Base-by-base conservation (phyloP, 37 sponge, comb jelly and placozoan species). In the Halichondria panicea region DNA sequence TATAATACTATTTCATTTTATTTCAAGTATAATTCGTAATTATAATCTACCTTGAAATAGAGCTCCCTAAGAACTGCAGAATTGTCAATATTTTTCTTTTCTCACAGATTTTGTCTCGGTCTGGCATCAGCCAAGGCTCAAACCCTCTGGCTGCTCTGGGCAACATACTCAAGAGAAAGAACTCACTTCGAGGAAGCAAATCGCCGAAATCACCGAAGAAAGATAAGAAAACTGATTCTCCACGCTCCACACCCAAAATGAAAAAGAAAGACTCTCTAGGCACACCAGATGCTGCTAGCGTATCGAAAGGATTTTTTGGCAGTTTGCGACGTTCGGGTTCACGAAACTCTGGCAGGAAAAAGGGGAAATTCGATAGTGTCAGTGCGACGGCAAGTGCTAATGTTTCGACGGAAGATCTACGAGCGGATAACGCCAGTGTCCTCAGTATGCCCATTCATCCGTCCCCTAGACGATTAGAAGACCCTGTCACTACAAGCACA, bases 71-170 rank as follows among this genome's bases (percentile, higher is more conserved):
- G n/a, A n/a, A n/a, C n/a, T n/a, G n/a, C n/a, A n/a, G n/a, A n/a
- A n/a, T 22, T 70, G 7, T 44, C 28, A 24, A 31, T 44, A 45
- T 44, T 44, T 46, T 70, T 22, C 27, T 37, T 37, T 42, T 8
- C 35, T 22, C 22, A 34, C 43, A 86, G 86, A 78, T 78, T 32
- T 37, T 86, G 42, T 67, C 66, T 0, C 78, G 59, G 39, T 46
- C 42, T 78, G 80, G 86, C 39, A 52, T 79, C 34, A 33, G 70
- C 12, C 76, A 66, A 46, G 55, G 55, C 1, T 72, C 54, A 31
- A 80, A 74, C 39, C 85, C 90, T 18, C 48, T 89, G 5, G 76
- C 90, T 54, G 90, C 84, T 39, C 50, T 89, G 71, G 85, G 84
- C 33, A 64, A 55, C 31, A 39, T 84, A 2, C 68, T 89, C 31